Evolutionary conservation across 2,113 vertebrate species (phyloP).

Genomic region (Notothenia coriiceps): DNA sequence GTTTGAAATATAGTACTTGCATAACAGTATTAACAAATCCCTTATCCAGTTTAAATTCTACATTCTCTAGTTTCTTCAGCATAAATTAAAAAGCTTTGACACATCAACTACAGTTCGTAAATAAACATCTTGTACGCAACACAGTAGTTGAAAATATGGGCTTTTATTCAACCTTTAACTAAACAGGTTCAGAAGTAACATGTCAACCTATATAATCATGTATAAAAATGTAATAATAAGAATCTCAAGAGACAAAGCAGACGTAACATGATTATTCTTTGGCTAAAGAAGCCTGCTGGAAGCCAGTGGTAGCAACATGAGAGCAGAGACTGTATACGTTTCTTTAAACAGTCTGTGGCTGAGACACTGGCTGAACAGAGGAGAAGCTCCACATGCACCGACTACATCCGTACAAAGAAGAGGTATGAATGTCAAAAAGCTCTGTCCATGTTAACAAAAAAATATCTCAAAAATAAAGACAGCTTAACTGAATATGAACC

Average conservation of each 20-base stretch:
- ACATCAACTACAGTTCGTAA: not conserved
- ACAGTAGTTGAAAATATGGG: slow-evolving; percentile 61
- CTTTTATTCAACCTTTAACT: slow-evolving; percentile 75
- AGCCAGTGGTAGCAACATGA: slow-evolving; percentile 79
- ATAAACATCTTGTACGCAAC: not conserved
- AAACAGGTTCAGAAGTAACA: slow-evolving; percentile 65
- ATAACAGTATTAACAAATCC: too few relatives aligned
- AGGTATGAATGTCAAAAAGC: slow-evolving; percentile 88
- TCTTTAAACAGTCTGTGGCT: slow-evolving; percentile 29
- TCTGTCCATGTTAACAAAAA: slow-evolving; percentile 37
- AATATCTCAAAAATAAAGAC: slow-evolving; percentile 52
- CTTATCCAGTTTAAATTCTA: too few relatives aligned
- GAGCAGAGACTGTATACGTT: slow-evolving; percentile 51
- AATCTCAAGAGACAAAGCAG: slow-evolving; percentile 61
- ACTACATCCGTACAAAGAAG: slow-evolving; percentile 79
- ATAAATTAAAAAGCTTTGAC: not conserved
- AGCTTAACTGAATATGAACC: slow-evolving; percentile 38
- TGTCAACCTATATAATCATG: slow-evolving; percentile 51
- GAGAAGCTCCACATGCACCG: slow-evolving; percentile 74
- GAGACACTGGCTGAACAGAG: slow-evolving; percentile 84
- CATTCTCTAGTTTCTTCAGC: too few relatives aligned
- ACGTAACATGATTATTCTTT: slow-evolving; percentile 89
- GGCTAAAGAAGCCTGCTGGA: slow-evolving; percentile 89
- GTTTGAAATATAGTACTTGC: too few relatives aligned
- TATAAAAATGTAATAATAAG: slow-evolving; percentile 65